A percentile compares a stretch with the other conserved stretches of the same genome.
phyloP scores from a whole-genome alignment of 2,888 invertebrate species.

The Cephus nigrinus region DNA sequence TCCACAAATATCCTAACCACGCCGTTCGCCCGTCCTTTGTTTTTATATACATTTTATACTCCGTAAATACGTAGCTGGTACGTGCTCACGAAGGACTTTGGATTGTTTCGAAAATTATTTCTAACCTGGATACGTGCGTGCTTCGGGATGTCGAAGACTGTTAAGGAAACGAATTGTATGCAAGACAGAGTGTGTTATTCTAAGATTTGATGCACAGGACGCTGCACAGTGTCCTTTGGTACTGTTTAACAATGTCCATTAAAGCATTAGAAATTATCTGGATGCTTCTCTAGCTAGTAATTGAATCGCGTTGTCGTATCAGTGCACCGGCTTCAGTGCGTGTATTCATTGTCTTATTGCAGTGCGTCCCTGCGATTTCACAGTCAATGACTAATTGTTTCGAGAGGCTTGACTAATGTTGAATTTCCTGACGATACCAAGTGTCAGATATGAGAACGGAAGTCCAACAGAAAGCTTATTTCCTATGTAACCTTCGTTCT shows the following conservation, averaged over 20 bases:
- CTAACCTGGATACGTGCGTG: background rate
- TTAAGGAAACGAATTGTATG: background rate
- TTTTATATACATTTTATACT: too few species aligned
- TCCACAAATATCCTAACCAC: background rate
- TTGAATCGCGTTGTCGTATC: background rate
- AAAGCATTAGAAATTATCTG: background rate
- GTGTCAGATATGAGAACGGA: background rate
- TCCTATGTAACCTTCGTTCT: background rate
- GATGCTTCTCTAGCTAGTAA: background rate
- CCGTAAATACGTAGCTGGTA: background rate
- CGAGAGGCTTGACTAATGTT: background rate
- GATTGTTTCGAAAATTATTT: background rate
- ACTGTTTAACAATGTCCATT: background rate
- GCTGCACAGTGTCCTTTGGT: background rate
- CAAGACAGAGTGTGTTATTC: background rate
- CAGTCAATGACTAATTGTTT: background rate
- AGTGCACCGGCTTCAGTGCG: background rate
- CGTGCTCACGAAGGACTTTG: background rate
- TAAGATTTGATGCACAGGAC: background rate
- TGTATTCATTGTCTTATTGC: background rate
- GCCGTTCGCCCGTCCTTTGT: background rate
- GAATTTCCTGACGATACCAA: background rate
- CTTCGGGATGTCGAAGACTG: background rate
- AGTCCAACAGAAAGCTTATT: background rate
- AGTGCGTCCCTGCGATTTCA: background rate